These are phyloP conservation scores for Trissolcus brochymenae DNA, from an alignment of 2,888 invertebrate species.

Conservation along the genomic window DNA sequence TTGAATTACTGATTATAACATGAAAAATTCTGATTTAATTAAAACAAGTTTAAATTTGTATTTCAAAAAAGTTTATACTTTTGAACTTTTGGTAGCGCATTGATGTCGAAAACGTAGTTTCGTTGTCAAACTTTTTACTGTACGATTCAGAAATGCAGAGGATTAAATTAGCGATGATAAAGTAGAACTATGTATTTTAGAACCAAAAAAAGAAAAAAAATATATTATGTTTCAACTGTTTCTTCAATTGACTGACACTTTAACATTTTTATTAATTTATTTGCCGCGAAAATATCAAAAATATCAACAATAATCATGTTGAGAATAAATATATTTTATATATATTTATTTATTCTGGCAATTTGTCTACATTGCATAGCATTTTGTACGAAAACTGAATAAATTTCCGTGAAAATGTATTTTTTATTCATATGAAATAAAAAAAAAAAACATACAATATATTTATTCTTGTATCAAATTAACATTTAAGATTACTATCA, in stretches of 20 bases:
- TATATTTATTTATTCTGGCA: constrained; percentile 42
- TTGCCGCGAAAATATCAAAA: no score
- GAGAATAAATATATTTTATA: constrained; percentile 50
- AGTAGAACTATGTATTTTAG: constrained; percentile 2
- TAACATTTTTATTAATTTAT: constrained; percentile 32
- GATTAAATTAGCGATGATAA: no score
- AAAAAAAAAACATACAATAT: constrained; percentile 15
- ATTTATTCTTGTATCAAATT: constrained; percentile 42
- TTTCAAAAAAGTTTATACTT: no score
- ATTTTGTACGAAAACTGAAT: constrained; percentile 21
- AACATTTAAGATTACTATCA: not conserved
- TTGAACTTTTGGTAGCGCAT: no score
- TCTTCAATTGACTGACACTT: not conserved
- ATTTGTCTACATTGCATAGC: constrained; percentile 19
- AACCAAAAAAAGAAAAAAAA: constrained; percentile 12
- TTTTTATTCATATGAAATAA: constrained; percentile 19
- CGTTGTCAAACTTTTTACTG: no score
- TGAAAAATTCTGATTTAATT: no score
- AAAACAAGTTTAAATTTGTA: no score
- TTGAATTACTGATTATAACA: no score
- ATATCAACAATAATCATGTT: constrained; percentile 35
- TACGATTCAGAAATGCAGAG: no score
- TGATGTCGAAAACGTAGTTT: no score
- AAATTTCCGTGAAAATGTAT: constrained; percentile 28
- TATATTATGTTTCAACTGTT: not conserved